A percentile compares a stretch with the other conserved stretches of the same genome.
phyloP scores from a whole-genome alignment of 1,140 invertebrate genomes.

The Calephelis virginiensis region DNA sequence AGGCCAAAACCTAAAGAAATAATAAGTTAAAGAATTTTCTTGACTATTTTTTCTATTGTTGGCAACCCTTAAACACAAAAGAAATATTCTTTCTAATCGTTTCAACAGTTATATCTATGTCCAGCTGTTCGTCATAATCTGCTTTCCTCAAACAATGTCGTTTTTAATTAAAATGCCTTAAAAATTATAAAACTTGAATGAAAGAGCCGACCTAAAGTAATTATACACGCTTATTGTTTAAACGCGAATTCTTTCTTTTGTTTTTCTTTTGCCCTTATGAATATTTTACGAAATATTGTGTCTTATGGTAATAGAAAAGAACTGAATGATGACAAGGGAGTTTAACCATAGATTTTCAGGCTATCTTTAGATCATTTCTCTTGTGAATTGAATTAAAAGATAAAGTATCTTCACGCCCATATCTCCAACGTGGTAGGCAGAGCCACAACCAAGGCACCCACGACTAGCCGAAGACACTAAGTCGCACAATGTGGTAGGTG shows the following conservation, averaged over 20 bases:
- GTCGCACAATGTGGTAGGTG: too few relatives aligned
- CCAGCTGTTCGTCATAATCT: constrained; percentile 10
- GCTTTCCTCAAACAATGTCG: constrained; percentile 48
- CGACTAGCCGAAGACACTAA: too few relatives aligned
- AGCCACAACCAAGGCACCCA: too few relatives aligned
- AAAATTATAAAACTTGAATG: constrained; percentile 47
- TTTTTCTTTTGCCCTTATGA: constrained; percentile 47
- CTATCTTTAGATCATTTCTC: neutral
- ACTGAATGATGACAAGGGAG: neutral
- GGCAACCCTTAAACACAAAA: constrained; percentile 37
- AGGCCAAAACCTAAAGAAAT: too few relatives aligned
- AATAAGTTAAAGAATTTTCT: too few relatives aligned
- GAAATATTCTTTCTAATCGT: constrained; percentile 53
- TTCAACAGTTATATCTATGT: constrained; percentile 26
- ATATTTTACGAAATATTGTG: constrained; percentile 41
- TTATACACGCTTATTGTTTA: constrained; percentile 47
- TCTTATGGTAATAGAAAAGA: constrained; percentile 6
- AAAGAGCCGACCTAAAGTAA: constrained; percentile 39
- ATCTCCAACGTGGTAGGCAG: too few relatives aligned
- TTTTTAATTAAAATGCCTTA: constrained; percentile 60
- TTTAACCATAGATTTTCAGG: neutral
- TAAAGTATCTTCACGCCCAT: too few relatives aligned
- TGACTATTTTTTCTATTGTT: neutral
- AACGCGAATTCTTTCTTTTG: constrained; percentile 47
- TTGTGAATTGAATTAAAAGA: neutral